Conservation (phyloP, 2,113 vertebrate species). For the Penelope pileata region DNA sequence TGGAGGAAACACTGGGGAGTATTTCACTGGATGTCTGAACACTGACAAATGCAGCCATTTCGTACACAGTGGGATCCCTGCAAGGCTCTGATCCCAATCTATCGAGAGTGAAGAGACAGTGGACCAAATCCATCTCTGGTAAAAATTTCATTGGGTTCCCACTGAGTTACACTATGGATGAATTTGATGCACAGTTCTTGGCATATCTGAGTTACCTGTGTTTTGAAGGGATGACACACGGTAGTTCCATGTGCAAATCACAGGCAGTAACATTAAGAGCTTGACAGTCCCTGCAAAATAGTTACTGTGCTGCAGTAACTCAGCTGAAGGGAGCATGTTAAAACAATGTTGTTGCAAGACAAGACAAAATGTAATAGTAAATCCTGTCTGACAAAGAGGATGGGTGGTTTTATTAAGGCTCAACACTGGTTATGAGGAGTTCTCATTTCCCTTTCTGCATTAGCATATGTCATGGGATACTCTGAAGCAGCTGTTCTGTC, state of each 20-base stretch:
- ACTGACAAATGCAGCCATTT: conserved; percentile 44
- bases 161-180: neutral
- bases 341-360: neutral
- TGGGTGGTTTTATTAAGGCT: neutral
- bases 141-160: neutral
- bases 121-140: neutral
- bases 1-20: neutral
- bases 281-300: neutral
- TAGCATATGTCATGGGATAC: neutral
- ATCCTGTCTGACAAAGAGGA: neutral
- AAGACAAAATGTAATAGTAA: neutral
- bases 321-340: neutral
- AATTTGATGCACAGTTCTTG: neutral
- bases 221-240: neutral
- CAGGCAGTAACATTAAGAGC: neutral
- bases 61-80: conserved; percentile 13
- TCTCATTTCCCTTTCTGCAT: neutral
- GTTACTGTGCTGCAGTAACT: neutral
- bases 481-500: fast-evolving
- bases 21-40: conserved; percentile 13
- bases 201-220: neutral
- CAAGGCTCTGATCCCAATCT: conserved; percentile 34
- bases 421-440: neutral
- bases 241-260: neutral
- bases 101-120: neutral